Base-by-base conservation (phyloP, 2,113 vertebrate species). In the Cyanistes caeruleus region DNA sequence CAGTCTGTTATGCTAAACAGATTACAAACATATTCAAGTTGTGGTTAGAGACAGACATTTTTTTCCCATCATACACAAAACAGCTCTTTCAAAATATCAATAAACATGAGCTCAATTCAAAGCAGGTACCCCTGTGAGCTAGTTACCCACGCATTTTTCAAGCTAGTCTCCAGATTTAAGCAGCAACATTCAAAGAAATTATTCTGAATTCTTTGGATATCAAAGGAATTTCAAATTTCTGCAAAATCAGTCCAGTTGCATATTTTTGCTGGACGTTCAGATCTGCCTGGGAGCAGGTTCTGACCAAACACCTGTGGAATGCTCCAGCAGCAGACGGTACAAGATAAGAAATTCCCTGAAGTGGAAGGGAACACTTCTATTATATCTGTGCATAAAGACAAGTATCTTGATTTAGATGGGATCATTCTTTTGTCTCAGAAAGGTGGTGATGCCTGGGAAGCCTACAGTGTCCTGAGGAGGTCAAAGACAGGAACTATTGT, bases 261-360 rank as follows among this genome's bases (percentile, higher is more conserved):
- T 23, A 3, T 23, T 76, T 76, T 11, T 19, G 39, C 31, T 33
- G 44, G 75, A 62, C 10, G 5, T 33, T 59, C 19, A n/a, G 63
- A 25, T 28, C 55, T 44, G 59, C 67, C 67, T 44, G 59, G 84
- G 75, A 91, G 33, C 59, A 48, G 48, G 63, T 69, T 95, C 79
- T 95, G 85, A 72, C 90, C 41, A 5, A 30, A 90, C 95, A 94
- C 76, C 93, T 95, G 92, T 68, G 90, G 95, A 96, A 96, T 64
- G 73, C 46, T 81, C 83, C 33, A 30, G 69, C 75, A 93, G 56
- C 91, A 70, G 31, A 28, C 27, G 13, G 63, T 37, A 74, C 59
- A 68, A 77, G 72, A 91, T 67, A 88, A 92, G 89, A 79, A 91
- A 89, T 48, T 59, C 91, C 53, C 70, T 49, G 35, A 92, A 81